Base-by-base conservation (phyloP, 35 echinoderm and acorn worm genomes). In the Heliocidaris erythrogramma region DNA sequence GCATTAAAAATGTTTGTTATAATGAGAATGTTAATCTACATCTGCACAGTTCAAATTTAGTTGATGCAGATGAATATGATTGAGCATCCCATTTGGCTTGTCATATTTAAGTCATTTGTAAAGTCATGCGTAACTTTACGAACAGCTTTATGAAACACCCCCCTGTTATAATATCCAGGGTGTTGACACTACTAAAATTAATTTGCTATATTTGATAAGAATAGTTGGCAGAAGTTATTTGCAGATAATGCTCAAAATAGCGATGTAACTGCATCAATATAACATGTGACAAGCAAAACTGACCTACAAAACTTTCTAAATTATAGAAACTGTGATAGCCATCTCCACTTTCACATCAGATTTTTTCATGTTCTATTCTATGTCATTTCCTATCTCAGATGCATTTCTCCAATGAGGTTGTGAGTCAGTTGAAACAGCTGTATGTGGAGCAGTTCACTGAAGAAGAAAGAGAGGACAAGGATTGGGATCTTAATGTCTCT, bases 371-470 rank as follows among this genome's bases (percentile, higher is more conserved):
- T 13, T 56, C 52, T 56, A 56, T 56, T 56, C 11, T 56, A 14
- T 42, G 35, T 42, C 65, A 78, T 78, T 78, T 78, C 65, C 65
- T 5, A 78, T 78, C 65, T 78, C 65, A 99, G 98, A 94, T 97
- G 96, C 95, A 99, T 85, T 99, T 90, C 91, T 95, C 96, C 49
- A 97, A 96, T 96, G 98, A 99, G 50, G 95, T 99, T 18, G 93
- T 99, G 9, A 94, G 48, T 48, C 95, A 96, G 30, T 90, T 99
- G 47, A 96, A 93, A 31, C 92, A 97, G 21, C 95, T 99, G 2
- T 94, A 95, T 61, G 48, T 94, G 78, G 98, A 99, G 48, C 93
- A 97, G 60, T 97, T 94, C 84, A 21, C 59, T 85, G 96, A 96
- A 31, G 94, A 93, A 27, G 96, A 95, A 32, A 35, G 53, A 85